Percentiles rank a stretch among this genome's conserved stretches.
Evolutionary conservation across 2,797 vertebrate genomes (phyloP).

Genomic region (Nannoperca australis): DNA sequence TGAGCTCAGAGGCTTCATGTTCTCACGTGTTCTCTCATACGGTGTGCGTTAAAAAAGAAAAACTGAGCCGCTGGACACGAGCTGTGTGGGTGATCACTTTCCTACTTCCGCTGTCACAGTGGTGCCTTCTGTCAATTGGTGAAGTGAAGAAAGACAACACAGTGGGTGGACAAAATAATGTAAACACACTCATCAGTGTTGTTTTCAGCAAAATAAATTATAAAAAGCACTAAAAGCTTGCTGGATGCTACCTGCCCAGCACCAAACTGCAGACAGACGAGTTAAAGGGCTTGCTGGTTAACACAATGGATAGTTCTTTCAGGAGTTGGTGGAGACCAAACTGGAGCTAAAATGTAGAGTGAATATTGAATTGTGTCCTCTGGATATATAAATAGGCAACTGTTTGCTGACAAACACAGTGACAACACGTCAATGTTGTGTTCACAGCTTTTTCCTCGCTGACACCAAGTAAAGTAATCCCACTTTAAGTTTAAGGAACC

Average conservation of each 20-base stretch:
- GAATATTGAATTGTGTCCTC: neutral
- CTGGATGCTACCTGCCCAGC: too few relatives aligned
- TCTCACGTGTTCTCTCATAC: neutral
- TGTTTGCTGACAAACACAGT: neutral
- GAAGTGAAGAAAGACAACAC: neutral
- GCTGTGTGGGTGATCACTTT: neutral
- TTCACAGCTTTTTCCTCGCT: neutral
- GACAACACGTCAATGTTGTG: neutral
- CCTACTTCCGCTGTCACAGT: neutral
- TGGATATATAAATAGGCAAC: neutral
- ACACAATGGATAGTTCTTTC: neutral
- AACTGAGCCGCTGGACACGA: neutral
- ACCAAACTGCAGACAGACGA: neutral
- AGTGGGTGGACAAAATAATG: neutral
- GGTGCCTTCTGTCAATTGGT: neutral
- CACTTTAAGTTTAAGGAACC: neutral
- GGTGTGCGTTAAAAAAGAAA: neutral
- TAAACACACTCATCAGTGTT: neutral
- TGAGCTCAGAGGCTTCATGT: neutral
- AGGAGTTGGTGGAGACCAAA: neutral
- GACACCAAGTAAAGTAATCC: neutral
- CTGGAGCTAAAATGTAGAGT: neutral
- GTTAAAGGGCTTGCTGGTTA: neutral
- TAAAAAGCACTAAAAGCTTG: neutral
- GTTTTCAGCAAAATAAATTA: neutral